Evolutionary conservation across 92 coral and sea anemone species (phyloP), one percentile per base, ranked within the genome.

Genomic region (Porites divaricata): DNA sequence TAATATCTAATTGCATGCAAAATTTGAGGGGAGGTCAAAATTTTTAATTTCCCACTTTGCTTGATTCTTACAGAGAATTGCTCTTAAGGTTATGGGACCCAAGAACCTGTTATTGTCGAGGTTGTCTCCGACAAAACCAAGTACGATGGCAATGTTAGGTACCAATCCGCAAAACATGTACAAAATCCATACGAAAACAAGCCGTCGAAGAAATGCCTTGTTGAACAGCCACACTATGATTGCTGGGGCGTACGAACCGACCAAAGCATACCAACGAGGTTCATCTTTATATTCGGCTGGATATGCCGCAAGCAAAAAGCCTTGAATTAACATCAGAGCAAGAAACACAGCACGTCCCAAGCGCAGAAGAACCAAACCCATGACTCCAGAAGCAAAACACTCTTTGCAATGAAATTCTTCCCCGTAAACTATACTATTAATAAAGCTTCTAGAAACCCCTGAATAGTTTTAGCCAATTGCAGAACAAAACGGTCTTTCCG

Each of bases 61-160:
- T n/a, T n/a, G n/a, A n/a, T n/a, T n/a, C n/a, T n/a, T 66, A n/a
- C 83, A 79, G 16, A 79, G 83, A 2, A 52, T 49, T 21, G 66
- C 15, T 25, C 67, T 79, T 23, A 79, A 54, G 11, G 19, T 28
- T 28, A 50, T 50, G 16, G 75, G 83, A 68, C 83, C 35, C 13
- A 79, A 53, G 11, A 79, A 53, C 8, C 12, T 66, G 1, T 53
- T 26, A 8, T 68, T 56, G 52, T 79, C 67, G 11, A 79, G 28
- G 24, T 16, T 17, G 26, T 67, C 52, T 20, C 26, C 84, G 17
- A 67, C 64, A 19, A 51, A 25, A 6, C 74, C 75, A 52, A 79
- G 67, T 1, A 79, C 12, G 16, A 79, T n/a, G 2, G 17, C 0
- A 21, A 67, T 53, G 35, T 52, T 52, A 8, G 75, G 22, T 6